Evolutionary conservation across 2,797 vertebrate species (phyloP), one percentile per base, ranked within the genome.

Genomic region (Chaetophractus vellerosus): DNA sequence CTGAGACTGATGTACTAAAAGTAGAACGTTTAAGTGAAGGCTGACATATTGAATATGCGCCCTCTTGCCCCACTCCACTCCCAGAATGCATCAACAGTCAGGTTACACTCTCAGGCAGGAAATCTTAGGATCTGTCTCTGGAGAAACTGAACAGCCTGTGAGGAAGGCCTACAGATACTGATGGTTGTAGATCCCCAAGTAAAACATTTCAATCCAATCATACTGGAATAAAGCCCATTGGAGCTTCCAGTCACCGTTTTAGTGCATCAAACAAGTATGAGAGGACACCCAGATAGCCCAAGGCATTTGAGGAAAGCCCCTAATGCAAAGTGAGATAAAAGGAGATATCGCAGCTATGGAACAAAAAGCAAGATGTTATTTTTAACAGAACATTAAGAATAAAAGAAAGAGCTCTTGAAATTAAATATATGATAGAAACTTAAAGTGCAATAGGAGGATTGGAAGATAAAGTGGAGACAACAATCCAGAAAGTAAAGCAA

Each of bases 391-490:
- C 19, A 38, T 52, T 79, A 84, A 91, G 36, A 69, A 88, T 55
- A 69, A 0, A 69, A 88, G 45, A 76, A 75, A 96, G 6, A 79
- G 19, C 18, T 74, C 63, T 79, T 79, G n/a, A 88, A 91, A 74
- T 92, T 88, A 48, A 64, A 90, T 93, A 15, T 84, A 55, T 69
- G 7, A 33, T 72, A 90, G 55, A 88, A 93, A 76, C 72, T 75
- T 72, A 57, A 95, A 96, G 76, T 72, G 26, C 6, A 38, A 68
- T 5, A 63, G 55, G 50, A 78, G 19, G 9, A 84, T 75, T 78
- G 26, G 64, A 52, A 15, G 14, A 9, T 81, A 50, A 88, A 72
- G 26, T 84, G 16, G 11, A 55, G 33, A 76, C 0, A 76, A 2
- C 7, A 55, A 52, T 69, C 26, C 38, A 83, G 59, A 83, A 80